These are phyloP conservation scores for Phalacrocorax pelagicus DNA, from an alignment of 2,113 vertebrate genomes.

Conservation along the genomic window DNA sequence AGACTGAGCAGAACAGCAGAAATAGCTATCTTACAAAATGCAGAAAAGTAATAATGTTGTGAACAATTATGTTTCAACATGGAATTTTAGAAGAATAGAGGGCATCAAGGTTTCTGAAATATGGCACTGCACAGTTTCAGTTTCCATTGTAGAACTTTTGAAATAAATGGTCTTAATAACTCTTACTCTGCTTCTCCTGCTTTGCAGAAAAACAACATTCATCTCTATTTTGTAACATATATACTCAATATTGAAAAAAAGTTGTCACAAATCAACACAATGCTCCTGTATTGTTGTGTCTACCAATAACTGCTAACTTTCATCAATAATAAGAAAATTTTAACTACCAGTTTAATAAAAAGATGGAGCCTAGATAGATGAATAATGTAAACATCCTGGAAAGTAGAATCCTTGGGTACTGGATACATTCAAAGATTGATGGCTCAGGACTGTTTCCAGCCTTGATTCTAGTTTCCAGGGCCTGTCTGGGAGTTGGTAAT, in stretches of 20 bases:
- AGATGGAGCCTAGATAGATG: neutral
- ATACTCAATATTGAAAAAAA: neutral
- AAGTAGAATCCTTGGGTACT: neutral
- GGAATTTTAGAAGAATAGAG: constrained; percentile 18
- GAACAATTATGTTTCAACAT: constrained; percentile 29
- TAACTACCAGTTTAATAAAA: neutral
- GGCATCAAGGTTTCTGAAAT: constrained; percentile 47
- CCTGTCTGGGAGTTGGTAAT: neutral
- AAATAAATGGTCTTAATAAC: constrained; percentile 57
- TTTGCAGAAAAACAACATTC: constrained; percentile 3
- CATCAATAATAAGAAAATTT: neutral
- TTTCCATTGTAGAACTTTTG: constrained; percentile 16
- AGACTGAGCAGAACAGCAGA: neutral
- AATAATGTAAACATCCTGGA: neutral
- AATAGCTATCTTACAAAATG: neutral
- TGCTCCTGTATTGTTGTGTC: neutral
- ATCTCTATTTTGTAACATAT: constrained; percentile 33
- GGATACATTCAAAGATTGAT: neutral
- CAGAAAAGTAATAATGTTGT: constrained; percentile 1
- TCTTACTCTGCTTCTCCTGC: neutral
- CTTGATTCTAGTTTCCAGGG: neutral
- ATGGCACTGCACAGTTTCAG: neutral
- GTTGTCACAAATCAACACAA: neutral
- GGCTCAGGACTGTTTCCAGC: neutral
- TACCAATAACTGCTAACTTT: neutral